These are phyloP conservation scores for Alosa alosa DNA, from an alignment of 2,113 vertebrate genomes.

Conservation along the genomic window DNA sequence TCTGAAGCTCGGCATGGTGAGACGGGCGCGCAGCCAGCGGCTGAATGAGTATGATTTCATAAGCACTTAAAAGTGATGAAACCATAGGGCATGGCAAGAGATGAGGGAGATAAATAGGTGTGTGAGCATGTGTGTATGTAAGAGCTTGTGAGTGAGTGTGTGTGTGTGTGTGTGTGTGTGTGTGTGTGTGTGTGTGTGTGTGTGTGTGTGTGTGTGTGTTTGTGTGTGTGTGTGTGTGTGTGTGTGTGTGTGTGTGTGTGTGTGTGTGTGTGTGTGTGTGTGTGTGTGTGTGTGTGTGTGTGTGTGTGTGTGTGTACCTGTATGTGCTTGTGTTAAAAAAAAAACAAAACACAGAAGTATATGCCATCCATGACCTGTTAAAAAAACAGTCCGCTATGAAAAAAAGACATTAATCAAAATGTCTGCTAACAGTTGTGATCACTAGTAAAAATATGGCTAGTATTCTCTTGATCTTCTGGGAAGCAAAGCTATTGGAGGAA, in stretches of 20 bases:
- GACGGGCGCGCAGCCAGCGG: slow-evolving; percentile 57
- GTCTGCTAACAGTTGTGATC: not conserved
- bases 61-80: slow-evolving; percentile 75
- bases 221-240: slow-evolving; percentile 36
- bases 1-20: slow-evolving; percentile 59
- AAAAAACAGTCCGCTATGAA: slow-evolving; percentile 39
- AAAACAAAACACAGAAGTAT: not conserved
- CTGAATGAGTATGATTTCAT: slow-evolving; percentile 65
- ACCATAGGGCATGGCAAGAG: slow-evolving; percentile 60
- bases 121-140: slow-evolving; percentile 16
- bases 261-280: slow-evolving; percentile 34
- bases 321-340: not conserved
- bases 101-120: slow-evolving; percentile 46
- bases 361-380: not conserved
- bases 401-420: slow-evolving; percentile 24
- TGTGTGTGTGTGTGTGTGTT: slow-evolving; percentile 40
- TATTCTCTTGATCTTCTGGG: not conserved
- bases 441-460: not conserved
- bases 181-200: slow-evolving; percentile 38
- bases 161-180: slow-evolving; percentile 34
- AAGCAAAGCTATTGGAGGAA: not conserved
- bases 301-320: slow-evolving; percentile 28
- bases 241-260: slow-evolving; percentile 36
- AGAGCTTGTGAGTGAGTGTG: not conserved
- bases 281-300: slow-evolving; percentile 39